Base-by-base conservation (phyloP, 2,797 vertebrate genomes). In the Lophotriccus pileatus region DNA sequence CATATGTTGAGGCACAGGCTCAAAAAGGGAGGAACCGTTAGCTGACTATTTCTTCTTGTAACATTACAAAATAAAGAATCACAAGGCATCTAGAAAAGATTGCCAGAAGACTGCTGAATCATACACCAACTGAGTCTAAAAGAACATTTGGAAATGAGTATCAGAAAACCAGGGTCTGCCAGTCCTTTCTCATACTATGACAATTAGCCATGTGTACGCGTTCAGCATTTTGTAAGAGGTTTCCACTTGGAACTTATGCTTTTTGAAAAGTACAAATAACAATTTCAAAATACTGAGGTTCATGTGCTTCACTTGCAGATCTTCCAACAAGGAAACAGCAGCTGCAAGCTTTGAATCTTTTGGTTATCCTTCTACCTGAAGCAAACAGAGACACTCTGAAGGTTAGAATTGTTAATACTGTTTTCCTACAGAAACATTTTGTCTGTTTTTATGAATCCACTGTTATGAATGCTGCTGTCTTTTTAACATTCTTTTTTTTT, bases 281-380 rank as follows among this genome's bases (percentile, higher is more conserved):
- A 68, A 4, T 59, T 93, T 84, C 41, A 55, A 88, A 93, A 80
- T 82, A 44, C 66, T 91, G 46, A 93, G 34, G 21, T 79, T 74
- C 63, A 2, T 97, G 70, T 97, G 37, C 79, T 98, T 97, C 41
- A 75, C 93, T 94, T 83, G 70, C 97, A 99, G 99, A 98, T 96
- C 98, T 99, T 77, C 98, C 99, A 76, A 98, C 96, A 6, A 99
- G 97, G 97, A 99, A 98, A 72, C 99, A 99, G 32, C 99, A 99
- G 72, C 98, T 99, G 6, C 99, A 99, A 91, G 99, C 99, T 86
- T 97, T 99, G 96, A 99, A 99, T 97, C 99, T 99, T 77, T 98
- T 99, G 73, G 94, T 99, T 81, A 98, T 99, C 55, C 98, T 99
- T 79, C 98, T 99, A 34, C 99, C 99, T 6, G 98, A 98, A 30